These are phyloP conservation scores for Drosophila subsilvestris DNA, from an alignment of 2,888 invertebrate genomes.

Conservation along the genomic window DNA sequence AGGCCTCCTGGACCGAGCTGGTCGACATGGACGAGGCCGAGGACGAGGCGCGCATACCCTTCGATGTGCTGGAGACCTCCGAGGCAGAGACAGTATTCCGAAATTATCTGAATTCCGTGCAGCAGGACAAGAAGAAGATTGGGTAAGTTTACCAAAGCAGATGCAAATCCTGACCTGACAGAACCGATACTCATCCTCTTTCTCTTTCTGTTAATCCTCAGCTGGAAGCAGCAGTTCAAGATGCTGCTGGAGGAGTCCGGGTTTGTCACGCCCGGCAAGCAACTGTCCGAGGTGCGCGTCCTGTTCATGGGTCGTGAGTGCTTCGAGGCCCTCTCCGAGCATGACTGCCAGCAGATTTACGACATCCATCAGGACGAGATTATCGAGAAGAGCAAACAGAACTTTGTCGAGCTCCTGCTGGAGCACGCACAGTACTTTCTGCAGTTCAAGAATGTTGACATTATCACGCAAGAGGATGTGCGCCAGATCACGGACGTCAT, in stretches of 20 bases:
- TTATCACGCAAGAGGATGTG: conserved; percentile 96
- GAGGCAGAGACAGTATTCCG: conserved; percentile 97
- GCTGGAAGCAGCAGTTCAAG: conserved; percentile 97
- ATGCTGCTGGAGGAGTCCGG: conserved; percentile 96
- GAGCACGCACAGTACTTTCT: conserved; percentile 97
- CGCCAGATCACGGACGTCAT: conserved; percentile 96
- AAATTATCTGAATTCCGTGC: conserved; percentile 94
- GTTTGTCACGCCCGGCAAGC: conserved; percentile 98
- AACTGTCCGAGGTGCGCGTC: conserved; percentile 94
- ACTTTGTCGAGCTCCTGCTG: conserved; percentile 95
- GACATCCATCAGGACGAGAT: conserved; percentile 96
- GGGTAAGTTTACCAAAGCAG: conserved; percentile 88
- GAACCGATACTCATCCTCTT: not conserved
- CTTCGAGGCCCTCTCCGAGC: conserved; percentile 95
- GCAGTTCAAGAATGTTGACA: conserved; percentile 95
- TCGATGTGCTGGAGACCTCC: conserved; percentile 94
- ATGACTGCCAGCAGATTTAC: conserved; percentile 96
- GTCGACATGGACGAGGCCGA: conserved; percentile 87
- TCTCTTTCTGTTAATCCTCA: conserved; percentile 78
- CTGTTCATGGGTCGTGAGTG: conserved; percentile 97
- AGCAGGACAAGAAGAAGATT: conserved; percentile 95
- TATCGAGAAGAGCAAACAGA: conserved; percentile 94
- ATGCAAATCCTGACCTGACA: not conserved
- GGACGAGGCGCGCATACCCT: conserved; percentile 92
- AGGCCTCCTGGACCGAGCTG: conserved; percentile 91